phyloP scores from a whole-genome alignment of 2,113 vertebrate species.

The Nothoprocta pentlandii region DNA sequence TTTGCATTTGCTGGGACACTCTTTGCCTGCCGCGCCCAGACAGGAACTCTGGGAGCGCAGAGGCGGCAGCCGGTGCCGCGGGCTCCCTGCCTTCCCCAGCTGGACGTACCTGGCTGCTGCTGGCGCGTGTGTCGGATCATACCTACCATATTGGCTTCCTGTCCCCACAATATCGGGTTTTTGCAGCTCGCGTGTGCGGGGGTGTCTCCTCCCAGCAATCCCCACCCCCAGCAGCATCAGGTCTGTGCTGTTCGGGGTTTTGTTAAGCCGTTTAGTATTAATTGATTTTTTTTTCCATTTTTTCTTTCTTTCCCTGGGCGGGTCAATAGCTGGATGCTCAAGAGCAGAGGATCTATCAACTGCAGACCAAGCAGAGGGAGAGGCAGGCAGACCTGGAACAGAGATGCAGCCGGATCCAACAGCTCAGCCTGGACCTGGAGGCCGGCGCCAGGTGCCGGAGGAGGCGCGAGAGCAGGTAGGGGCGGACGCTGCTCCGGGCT shows the following conservation, averaged over 20 bases:
- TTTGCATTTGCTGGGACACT: background rate
- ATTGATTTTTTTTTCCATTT: slow-evolving; percentile 92
- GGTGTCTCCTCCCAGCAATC: slow-evolving; percentile 74
- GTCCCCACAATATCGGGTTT: slow-evolving; percentile 77
- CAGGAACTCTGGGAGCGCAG: background rate
- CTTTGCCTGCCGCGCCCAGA: background rate
- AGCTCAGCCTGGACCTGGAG: slow-evolving; percentile 72
- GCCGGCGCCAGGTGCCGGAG: slow-evolving; percentile 68
- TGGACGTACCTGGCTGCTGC: slow-evolving; percentile 37
- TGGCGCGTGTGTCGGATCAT: slow-evolving; percentile 52
- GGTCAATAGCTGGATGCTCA: slow-evolving; percentile 93
- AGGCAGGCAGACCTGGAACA: slow-evolving; percentile 82
- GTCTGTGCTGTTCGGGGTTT: slow-evolving; percentile 76
- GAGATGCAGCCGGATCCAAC: slow-evolving; percentile 75
- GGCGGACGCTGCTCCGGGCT: background rate
- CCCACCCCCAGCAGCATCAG: slow-evolving; percentile 73
- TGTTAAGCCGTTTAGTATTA: slow-evolving; percentile 84
- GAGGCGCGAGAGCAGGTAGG: slow-evolving; percentile 81
- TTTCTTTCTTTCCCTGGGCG: slow-evolving; percentile 91
- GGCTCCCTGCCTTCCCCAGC: slow-evolving; percentile 19
- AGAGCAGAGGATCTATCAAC: slow-evolving; percentile 90
- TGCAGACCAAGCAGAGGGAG: slow-evolving; percentile 85
- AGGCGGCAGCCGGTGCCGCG: background rate
- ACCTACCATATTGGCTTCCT: slow-evolving; percentile 84
- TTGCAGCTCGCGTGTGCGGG: slow-evolving; percentile 63